A percentile compares a stretch with the other conserved stretches of the same genome.
phyloP scores from a whole-genome alignment of 2,797 vertebrate species.

The Gymnothorax javanicus region DNA sequence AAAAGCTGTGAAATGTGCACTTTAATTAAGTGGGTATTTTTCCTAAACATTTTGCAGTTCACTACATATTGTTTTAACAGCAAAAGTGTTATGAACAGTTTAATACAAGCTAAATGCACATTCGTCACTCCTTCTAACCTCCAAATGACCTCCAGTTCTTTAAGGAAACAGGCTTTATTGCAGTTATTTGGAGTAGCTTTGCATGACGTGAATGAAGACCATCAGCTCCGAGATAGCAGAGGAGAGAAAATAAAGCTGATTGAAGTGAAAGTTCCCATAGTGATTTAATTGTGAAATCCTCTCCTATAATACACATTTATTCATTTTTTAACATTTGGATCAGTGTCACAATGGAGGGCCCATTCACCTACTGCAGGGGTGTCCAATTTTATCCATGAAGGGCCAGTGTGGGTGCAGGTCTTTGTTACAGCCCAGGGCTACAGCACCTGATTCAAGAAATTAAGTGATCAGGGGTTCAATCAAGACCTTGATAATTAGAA shows the following conservation, averaged over 20 bases:
- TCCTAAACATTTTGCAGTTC: no score
- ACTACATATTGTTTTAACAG: no score
- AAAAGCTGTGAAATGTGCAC: no score
- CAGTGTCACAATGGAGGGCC: neutral
- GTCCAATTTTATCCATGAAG: neutral
- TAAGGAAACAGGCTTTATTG: neutral
- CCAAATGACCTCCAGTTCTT: neutral
- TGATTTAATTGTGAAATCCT: neutral
- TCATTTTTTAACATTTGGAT: neutral
- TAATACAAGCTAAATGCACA: neutral
- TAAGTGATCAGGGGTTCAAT: no score
- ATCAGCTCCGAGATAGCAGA: neutral
- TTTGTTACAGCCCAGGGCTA: no score
- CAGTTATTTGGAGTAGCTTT: neutral
- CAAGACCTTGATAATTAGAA: no score
- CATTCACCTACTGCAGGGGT: neutral
- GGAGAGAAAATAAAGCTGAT: neutral
- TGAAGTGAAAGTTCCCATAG: constrained; percentile 16
- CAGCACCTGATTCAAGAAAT: no score
- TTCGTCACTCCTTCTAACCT: neutral
- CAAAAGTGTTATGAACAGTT: neutral
- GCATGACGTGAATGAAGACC: neutral
- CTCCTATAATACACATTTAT: neutral
- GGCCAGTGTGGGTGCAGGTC: no score
- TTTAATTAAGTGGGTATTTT: no score